Conservation (phyloP, 1,140 invertebrate genomes). For the Lepidurus couesii region DNA sequence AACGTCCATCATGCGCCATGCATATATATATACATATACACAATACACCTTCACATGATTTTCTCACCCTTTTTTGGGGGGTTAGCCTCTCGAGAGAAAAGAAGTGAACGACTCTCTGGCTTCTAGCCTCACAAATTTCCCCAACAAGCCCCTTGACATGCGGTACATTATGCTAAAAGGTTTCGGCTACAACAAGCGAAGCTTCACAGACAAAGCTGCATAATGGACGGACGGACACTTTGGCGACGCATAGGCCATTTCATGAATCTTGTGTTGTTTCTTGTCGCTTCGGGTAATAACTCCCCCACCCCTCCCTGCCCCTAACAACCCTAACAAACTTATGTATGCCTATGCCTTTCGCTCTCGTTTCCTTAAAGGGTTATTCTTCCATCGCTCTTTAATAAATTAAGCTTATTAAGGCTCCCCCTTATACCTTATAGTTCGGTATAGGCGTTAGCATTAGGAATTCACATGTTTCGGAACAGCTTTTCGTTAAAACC, state of each 20-base stretch:
- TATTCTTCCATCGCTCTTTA: too few species aligned
- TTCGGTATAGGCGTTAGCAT: too few species aligned
- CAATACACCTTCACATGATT: neutral
- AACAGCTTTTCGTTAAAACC: too few species aligned
- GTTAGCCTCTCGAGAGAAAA: neutral
- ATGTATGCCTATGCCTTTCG: too few species aligned
- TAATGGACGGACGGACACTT: neutral
- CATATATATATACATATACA: neutral
- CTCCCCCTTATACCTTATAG: too few species aligned
- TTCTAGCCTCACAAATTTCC: neutral
- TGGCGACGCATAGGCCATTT: neutral
- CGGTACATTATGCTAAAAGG: slow-evolving; percentile 19
- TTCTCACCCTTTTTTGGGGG: neutral
- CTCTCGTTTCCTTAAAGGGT: too few species aligned
- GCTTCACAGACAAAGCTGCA: neutral
- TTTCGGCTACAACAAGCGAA: neutral
- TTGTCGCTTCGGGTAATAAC: neutral
- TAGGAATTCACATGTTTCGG: too few species aligned
- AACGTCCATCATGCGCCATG: neutral
- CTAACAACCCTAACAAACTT: too few species aligned
- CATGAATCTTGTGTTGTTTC: neutral
- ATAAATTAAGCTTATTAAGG: too few species aligned
- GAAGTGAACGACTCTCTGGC: neutral
- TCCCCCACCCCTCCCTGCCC: too few species aligned
- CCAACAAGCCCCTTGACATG: neutral